Evolutionary conservation across 53 echinoderm and acorn worm genomes (phyloP).

Genomic region (Apostichopus leukothele): DNA sequence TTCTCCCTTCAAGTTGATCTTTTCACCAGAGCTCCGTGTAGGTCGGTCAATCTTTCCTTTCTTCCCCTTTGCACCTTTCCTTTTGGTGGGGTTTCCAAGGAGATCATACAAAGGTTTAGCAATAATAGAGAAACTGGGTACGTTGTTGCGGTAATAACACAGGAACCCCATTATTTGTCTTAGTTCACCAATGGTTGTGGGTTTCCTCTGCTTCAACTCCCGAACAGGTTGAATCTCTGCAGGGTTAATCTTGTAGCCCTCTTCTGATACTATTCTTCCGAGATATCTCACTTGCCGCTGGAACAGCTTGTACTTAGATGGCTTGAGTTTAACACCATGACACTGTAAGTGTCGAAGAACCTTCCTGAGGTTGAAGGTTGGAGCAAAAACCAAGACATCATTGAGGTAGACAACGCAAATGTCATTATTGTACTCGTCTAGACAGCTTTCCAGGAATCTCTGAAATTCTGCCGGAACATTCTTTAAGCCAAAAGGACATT

Average conservation of each 20-base stretch:
- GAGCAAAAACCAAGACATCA: slow-evolving; percentile 57
- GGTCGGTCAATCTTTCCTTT: background rate
- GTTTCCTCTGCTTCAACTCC: slow-evolving; percentile 44
- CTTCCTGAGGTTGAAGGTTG: slow-evolving; percentile 49
- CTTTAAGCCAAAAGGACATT: slow-evolving; percentile 61
- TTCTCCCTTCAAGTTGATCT: background rate
- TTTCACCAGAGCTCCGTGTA: background rate
- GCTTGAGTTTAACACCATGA: slow-evolving; percentile 62
- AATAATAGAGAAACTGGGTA: slow-evolving; percentile 32
- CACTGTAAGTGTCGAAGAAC: slow-evolving; percentile 49
- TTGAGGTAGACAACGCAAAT: slow-evolving; percentile 57
- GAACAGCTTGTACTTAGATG: slow-evolving; percentile 57
- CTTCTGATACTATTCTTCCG: slow-evolving; percentile 51
- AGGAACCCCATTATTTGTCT: slow-evolving; percentile 49
- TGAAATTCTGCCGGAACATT: slow-evolving; percentile 52
- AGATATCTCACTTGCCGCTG: slow-evolving; percentile 53
- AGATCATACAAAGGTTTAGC: slow-evolving; percentile 59
- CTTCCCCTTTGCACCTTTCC: background rate
- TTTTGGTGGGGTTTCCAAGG: slow-evolving; percentile 1
- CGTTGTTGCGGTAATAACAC: slow-evolving; percentile 26
- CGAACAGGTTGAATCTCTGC: slow-evolving; percentile 45
- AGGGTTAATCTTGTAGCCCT: slow-evolving; percentile 51
- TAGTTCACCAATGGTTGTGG: slow-evolving; percentile 53
- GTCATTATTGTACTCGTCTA: slow-evolving; percentile 47
- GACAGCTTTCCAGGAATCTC: slow-evolving; percentile 55